Conservation (phyloP, 2,797 vertebrate species). For the Takifugu ocellatus region DNA sequence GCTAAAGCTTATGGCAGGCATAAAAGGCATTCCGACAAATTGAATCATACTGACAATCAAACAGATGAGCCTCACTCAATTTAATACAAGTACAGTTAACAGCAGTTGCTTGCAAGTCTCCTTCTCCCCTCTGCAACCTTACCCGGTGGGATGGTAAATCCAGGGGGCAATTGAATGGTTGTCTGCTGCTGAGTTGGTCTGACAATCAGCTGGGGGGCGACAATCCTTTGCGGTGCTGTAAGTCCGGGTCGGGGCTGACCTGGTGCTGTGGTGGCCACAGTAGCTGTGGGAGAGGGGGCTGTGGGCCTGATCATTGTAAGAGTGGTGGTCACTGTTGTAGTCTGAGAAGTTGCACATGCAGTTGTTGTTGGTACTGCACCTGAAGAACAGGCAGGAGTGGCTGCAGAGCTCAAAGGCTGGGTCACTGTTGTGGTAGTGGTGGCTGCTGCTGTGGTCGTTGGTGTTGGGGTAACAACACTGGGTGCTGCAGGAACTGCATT, state of each 20-base stretch:
- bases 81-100: not conserved
- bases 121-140: constrained; percentile 52
- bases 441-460: constrained; percentile 33
- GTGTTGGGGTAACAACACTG: constrained; percentile 48
- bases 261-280: constrained; percentile 57
- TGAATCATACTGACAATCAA: constrained; percentile 1
- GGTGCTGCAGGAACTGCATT: constrained; percentile 54
- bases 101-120: constrained; percentile 1
- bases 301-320: constrained; percentile 64
- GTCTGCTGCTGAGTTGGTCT: constrained; percentile 84
- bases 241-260: constrained; percentile 74
- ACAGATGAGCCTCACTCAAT: not conserved
- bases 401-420: constrained; percentile 54
- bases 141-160: constrained; percentile 87
- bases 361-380: constrained; percentile 54
- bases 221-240: constrained; percentile 74
- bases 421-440: constrained; percentile 46
- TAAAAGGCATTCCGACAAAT: not conserved
- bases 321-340: constrained; percentile 50
- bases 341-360: constrained; percentile 54
- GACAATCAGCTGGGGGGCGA: constrained; percentile 85
- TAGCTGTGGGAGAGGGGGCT: constrained; percentile 53
- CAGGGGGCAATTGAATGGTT: constrained; percentile 85
- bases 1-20: not conserved
- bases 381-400: constrained; percentile 40